phyloP scores from a whole-genome alignment of 1,140 invertebrate species.

The Aphis gossypii region DNA sequence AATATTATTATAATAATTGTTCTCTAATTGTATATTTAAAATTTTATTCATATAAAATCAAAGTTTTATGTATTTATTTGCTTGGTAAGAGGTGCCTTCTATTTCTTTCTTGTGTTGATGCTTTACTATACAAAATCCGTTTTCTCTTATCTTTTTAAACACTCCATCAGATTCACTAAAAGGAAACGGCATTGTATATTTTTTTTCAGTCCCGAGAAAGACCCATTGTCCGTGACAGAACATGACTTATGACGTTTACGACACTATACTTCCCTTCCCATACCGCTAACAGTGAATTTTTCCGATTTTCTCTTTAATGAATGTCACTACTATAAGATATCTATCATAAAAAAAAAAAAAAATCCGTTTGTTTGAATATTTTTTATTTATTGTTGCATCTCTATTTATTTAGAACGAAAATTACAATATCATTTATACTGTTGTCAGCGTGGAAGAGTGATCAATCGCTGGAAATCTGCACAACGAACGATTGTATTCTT shows the following conservation, averaged over 20 bases:
- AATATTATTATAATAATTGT: background rate
- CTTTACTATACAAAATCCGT: constrained; percentile 1
- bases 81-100: background rate
- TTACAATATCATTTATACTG: background rate
- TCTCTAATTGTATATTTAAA: background rate
- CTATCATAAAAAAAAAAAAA: background rate
- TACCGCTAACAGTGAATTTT: background rate
- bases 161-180: constrained; percentile 57
- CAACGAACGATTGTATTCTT: background rate
- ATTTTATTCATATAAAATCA: background rate
- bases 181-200: constrained; percentile 41
- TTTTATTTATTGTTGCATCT: constrained; percentile 4
- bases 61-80: constrained; percentile 22
- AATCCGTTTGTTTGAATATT: background rate
- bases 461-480: background rate
- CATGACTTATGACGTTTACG: constrained; percentile 54
- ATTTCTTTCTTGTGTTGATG: background rate
- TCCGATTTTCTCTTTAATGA: constrained; percentile 31
- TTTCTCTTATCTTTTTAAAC: constrained; percentile 56
- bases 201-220: constrained; percentile 32
- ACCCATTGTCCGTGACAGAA: constrained; percentile 52
- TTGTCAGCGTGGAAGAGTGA: background rate
- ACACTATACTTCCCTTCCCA: background rate
- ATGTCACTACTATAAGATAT: background rate
- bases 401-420: constrained; percentile 24